Evolutionary conservation across 1,140 invertebrate genomes (phyloP).

Genomic region (Diabrotica virgifera): DNA sequence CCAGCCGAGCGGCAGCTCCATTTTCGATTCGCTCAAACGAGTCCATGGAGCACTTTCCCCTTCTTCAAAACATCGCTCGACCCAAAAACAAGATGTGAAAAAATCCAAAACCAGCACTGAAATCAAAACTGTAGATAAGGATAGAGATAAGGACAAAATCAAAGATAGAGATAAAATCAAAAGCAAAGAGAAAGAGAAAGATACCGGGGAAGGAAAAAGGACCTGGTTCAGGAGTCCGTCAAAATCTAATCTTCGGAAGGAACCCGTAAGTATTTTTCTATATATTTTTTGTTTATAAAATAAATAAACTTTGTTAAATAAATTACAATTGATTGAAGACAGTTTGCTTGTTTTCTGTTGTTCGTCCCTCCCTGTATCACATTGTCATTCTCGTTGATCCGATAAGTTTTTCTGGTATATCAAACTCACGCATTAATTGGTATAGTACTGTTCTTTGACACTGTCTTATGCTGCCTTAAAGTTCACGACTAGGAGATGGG

Average conservation of each 20-base stretch:
- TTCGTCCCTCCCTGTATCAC: too few species aligned
- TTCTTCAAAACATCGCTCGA: not conserved
- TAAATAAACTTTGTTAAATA: too few species aligned
- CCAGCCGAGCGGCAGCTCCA: not conserved
- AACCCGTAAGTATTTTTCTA: constrained; percentile 5
- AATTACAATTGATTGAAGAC: too few species aligned
- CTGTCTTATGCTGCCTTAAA: too few species aligned
- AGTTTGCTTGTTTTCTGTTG: too few species aligned
- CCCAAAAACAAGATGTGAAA: constrained; percentile 10
- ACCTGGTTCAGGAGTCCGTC: constrained; percentile 19
- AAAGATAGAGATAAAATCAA: constrained; percentile 3
- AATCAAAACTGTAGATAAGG: constrained; percentile 6
- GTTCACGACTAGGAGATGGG: too few species aligned
- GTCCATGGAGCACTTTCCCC: constrained; percentile 5
- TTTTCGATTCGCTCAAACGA: constrained; percentile 3
- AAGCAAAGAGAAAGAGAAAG: not conserved
- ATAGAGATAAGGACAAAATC: constrained; percentile 6
- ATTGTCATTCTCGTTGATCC: too few species aligned
- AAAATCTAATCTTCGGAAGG: constrained; percentile 5
- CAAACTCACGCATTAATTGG: too few species aligned
- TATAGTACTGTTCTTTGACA: too few species aligned
- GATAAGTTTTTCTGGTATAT: too few species aligned
- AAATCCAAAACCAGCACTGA: constrained; percentile 1
- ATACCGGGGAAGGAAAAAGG: constrained; percentile 11
- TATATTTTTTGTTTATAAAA: too few species aligned